Evolutionary conservation across 2,113 vertebrate species (phyloP).

Genomic region (Dissostichus mawsoni): DNA sequence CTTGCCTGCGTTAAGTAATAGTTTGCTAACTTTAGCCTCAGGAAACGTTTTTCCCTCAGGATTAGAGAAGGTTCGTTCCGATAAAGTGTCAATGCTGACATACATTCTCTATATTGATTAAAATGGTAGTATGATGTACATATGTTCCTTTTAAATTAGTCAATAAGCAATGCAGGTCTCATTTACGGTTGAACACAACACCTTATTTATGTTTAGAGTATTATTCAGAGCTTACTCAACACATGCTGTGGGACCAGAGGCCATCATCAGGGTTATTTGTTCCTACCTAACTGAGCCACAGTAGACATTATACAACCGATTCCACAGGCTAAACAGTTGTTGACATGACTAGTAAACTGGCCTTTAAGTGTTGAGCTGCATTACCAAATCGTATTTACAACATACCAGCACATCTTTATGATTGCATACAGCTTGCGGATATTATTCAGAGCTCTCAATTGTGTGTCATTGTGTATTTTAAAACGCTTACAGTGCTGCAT

Average conservation of each 20-base stretch:
- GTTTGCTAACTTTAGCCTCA: neutral
- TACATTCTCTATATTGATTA: neutral
- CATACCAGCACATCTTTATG: neutral
- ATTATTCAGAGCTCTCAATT: neutral
- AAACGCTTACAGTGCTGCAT: neutral
- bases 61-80: neutral
- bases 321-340: neutral
- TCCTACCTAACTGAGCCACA: neutral
- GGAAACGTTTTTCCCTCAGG: neutral
- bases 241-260: neutral
- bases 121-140: neutral
- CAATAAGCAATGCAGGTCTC: neutral
- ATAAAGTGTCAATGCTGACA: neutral
- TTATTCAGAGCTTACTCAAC: neutral
- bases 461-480: neutral
- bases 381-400: slow-evolving; percentile 2
- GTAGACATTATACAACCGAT: neutral
- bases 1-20: neutral
- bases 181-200: neutral
- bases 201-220: neutral
- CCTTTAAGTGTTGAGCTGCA: neutral
- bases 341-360: neutral
- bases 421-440: neutral
- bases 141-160: no score
- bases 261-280: neutral